These are phyloP conservation scores for Molothrus aeneus DNA, from an alignment of 2,797 vertebrate genomes.

Conservation along the genomic window DNA sequence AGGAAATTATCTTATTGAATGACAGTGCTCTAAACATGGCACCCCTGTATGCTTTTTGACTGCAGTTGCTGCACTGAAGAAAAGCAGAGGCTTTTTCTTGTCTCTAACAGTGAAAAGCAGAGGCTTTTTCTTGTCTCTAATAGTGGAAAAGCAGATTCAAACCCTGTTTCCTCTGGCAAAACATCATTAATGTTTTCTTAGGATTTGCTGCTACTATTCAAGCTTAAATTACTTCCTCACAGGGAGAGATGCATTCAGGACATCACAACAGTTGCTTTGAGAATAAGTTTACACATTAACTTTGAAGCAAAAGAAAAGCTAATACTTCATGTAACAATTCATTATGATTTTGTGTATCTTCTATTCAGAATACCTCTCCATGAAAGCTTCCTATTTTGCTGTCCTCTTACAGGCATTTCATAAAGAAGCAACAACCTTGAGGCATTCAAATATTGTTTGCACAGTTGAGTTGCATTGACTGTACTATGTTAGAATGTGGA, in stretches of 20 bases:
- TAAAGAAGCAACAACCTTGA: neutral
- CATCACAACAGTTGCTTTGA: neutral
- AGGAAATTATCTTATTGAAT: neutral
- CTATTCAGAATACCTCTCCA: neutral
- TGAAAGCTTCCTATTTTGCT: neutral
- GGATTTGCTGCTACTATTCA: neutral
- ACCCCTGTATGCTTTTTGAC: neutral
- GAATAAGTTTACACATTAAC: neutral
- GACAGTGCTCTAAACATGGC: neutral
- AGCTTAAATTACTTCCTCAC: neutral
- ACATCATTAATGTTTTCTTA: neutral
- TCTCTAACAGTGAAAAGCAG: neutral
- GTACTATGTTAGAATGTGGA: neutral
- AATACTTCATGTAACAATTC: neutral
- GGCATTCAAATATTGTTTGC: neutral
- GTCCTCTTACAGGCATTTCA: neutral
- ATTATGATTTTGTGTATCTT: neutral
- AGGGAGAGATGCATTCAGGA: neutral
- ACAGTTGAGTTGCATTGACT: neutral
- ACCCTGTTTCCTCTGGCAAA: neutral
- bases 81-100: neutral
- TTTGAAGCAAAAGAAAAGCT: neutral
- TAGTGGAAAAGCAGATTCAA: neutral
- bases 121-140: neutral
- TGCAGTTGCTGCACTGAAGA: neutral